A percentile compares a stretch with the other conserved stretches of the same genome.
Evolutionary conservation across 2,797 vertebrate species (phyloP).

Genomic region (Centropyge bicolor): DNA sequence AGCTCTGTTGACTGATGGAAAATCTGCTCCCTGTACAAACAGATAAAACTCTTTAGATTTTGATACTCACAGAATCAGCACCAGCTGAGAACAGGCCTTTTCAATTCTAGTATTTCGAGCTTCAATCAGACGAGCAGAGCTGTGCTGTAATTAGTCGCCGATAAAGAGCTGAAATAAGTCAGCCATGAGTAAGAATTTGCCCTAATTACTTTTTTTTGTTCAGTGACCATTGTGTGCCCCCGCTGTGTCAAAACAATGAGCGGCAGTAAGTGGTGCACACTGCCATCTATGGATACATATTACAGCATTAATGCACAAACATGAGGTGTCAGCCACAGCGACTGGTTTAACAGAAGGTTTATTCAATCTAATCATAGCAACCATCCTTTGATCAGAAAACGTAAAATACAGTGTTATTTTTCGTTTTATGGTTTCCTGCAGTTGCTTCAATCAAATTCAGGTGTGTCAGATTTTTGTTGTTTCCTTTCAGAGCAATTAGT

Average conservation of each 20-base stretch:
- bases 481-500: background rate
- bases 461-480: background rate
- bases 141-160: conserved; percentile 32
- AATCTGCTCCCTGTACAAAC: conserved; percentile 91
- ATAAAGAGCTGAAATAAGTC: conserved; percentile 47
- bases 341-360: background rate
- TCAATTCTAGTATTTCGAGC: background rate
- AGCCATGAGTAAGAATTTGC: conserved; percentile 51
- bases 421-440: background rate
- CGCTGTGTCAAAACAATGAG: conserved; percentile 38
- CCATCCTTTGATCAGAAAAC: background rate
- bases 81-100: conserved; percentile 5
- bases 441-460: background rate
- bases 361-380: background rate
- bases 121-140: conserved; percentile 18
- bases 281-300: conserved; percentile 75
- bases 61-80: background rate
- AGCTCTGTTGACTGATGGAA: conserved; percentile 95
- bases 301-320: conserved; percentile 20
- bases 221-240: conserved; percentile 47
- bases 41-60: conserved; percentile 32
- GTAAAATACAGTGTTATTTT: too few relatives aligned
- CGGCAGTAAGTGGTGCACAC: conserved; percentile 70
- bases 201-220: conserved; percentile 44
- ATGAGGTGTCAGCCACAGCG: conserved; percentile 22